phyloP scores from a whole-genome alignment of 2,113 vertebrate genomes.

The Epinephelus lanceolatus region DNA sequence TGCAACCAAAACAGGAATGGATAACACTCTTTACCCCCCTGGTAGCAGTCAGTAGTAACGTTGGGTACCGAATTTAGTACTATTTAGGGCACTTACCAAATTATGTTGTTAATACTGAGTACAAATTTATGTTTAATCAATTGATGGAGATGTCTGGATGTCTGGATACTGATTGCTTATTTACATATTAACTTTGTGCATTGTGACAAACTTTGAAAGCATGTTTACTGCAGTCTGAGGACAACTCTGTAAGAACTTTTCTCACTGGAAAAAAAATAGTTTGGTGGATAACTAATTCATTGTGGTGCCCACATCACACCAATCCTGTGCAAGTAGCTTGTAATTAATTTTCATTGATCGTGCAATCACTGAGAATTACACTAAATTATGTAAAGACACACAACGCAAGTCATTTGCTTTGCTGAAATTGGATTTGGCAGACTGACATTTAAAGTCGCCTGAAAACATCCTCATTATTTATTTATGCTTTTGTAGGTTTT shows the following conservation, averaged over 20 bases:
- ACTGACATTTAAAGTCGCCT: conserved; percentile 23
- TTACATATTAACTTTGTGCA: not conserved
- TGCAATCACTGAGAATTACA: conserved; percentile 51
- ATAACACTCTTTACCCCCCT: too few species aligned
- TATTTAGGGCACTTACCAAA: too few species aligned
- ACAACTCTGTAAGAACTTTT: not conserved
- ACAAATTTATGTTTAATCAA: too few species aligned
- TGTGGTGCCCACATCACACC: conserved; percentile 8
- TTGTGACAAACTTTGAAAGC: conserved; percentile 12
- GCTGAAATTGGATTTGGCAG: conserved; percentile 60
- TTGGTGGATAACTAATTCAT: not conserved
- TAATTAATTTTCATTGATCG: conserved; percentile 57
- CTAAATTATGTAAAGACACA: conserved; percentile 47
- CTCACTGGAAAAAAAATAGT: not conserved
- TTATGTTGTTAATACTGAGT: too few species aligned
- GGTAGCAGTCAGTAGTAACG: too few species aligned
- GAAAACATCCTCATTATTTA: conserved; percentile 14
- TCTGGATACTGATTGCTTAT: too few species aligned
- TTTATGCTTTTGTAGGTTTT: conserved; percentile 31
- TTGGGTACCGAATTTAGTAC: too few species aligned
- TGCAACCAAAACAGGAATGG: too few species aligned
- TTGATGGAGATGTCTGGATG: too few species aligned
- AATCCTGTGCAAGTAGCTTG: conserved; percentile 31
- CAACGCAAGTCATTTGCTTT: conserved; percentile 27
- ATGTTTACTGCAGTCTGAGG: not conserved